Base-by-base conservation (phyloP, 2,888 invertebrate genomes). In the Synanthedon vespiformis region DNA sequence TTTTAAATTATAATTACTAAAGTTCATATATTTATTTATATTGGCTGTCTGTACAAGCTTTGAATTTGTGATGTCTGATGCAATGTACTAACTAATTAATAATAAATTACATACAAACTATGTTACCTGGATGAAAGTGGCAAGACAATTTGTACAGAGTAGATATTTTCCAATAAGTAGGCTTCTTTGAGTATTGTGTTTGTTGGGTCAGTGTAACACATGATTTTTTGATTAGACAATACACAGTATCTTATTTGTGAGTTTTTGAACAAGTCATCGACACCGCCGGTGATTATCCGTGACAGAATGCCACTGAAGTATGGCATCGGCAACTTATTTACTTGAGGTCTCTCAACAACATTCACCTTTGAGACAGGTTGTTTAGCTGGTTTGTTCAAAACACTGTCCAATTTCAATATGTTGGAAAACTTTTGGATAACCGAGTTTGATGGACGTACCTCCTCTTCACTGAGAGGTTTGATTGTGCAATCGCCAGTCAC, bases 191-290 rank as follows among this genome's bases (percentile, higher is more conserved):
- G 70, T 41, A 89, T 82, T 41, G 90, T 89, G 77, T 92, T 91
- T 52, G 90, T 90, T 60, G 92, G 92, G 67, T 95, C 95, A 4
- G 91, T 82, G 64, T 92, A 94, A 67, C 94, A 93, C 58, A 91
- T 89, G 34, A 95, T 81, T 67, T 92, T 92, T 49, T 92, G 90
- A 59, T 93, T 92, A 4, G 92, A 90, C 22, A 95, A 73, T 47
- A 92, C 89, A 67, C 92, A 93, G 77, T 91, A 92, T 48, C 93
- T 88, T n/a, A 89, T 89, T 57, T 92, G 92, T 66, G 93, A 90
- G 70, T 95, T 94, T 57, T 93, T 94, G 52, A 94, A 90, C 53
- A 93, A 81, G 58, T 93, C 92, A 61, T 93, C 93, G 1, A 92
- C 92, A 0, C 90, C 90, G 8, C 92, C 91, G 6, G 86, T 84